Percentiles rank a stretch among this genome's conserved stretches.
Evolutionary conservation across 37 sponge, comb jelly and placozoan species (phyloP).

Genomic region (Spongilla lacustris): DNA sequence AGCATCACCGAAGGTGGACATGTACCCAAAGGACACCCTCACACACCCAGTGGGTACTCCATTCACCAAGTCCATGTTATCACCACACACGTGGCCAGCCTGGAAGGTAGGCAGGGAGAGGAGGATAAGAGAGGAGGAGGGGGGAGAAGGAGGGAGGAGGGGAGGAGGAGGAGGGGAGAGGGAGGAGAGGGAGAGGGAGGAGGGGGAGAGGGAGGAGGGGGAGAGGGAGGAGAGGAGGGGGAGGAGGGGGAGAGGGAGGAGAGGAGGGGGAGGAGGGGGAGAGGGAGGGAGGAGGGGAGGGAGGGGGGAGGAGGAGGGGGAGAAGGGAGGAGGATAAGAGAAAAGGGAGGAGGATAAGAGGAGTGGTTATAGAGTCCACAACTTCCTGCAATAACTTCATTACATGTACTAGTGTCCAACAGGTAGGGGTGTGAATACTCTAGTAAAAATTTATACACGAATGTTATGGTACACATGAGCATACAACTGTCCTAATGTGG

Average conservation of each 20-base stretch:
- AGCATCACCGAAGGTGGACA: slow-evolving; percentile 75
- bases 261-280: not conserved
- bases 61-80: slow-evolving; percentile 74
- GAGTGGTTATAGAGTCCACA: too few species aligned
- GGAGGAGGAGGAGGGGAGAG: not conserved
- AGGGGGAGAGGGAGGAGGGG: not conserved
- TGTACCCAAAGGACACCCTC: slow-evolving; percentile 89
- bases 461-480: too few species aligned
- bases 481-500: too few species aligned
- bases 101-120: slow-evolving; percentile 1
- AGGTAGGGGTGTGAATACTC: too few species aligned
- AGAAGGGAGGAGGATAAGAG: not conserved
- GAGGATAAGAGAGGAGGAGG: not conserved
- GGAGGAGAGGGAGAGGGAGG: not conserved
- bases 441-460: too few species aligned
- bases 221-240: not conserved
- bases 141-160: not conserved
- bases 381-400: too few species aligned
- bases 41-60: slow-evolving; percentile 91
- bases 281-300: too few species aligned
- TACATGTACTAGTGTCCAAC: too few species aligned
- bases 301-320: too few species aligned
- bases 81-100: slow-evolving; percentile 95
- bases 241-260: not conserved
- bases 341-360: too few species aligned